Conservation (phyloP, 1,140 invertebrate genomes). For the Zaprionus africanus region DNA sequence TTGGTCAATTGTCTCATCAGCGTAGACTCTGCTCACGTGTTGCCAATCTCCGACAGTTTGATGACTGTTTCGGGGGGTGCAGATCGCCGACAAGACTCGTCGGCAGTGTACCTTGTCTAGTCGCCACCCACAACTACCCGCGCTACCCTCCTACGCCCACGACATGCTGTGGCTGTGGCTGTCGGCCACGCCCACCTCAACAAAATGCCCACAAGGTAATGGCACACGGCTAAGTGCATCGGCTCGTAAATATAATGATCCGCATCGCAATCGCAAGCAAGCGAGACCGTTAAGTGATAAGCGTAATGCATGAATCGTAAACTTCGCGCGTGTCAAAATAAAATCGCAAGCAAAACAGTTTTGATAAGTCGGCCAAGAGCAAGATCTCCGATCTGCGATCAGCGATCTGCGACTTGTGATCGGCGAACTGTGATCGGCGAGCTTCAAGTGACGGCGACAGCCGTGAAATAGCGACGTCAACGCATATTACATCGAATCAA, state of each 20-base stretch:
- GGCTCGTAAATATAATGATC: constrained; percentile 38
- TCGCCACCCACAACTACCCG: not conserved
- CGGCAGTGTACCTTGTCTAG: constrained; percentile 59
- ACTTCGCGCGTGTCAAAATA: constrained; percentile 1
- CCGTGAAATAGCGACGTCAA: constrained; percentile 15
- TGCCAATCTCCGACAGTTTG: constrained; percentile 52
- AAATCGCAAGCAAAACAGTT: constrained; percentile 14
- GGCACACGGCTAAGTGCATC: constrained; percentile 44
- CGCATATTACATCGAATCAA: not conserved
- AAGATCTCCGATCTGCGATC: constrained; percentile 13
- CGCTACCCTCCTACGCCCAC: constrained; percentile 21
- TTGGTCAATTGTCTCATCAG: no score
- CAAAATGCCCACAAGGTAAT: constrained; percentile 65
- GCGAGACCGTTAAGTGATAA: constrained; percentile 42
- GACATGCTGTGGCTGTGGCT: constrained; percentile 43
- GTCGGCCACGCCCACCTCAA: constrained; percentile 50
- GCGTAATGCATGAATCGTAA: constrained; percentile 8
- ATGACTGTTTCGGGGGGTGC: constrained; percentile 64
- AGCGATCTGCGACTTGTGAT: not conserved
- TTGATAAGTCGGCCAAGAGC: constrained; percentile 49
- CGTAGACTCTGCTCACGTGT: constrained; percentile 30
- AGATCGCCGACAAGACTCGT: constrained; percentile 49
- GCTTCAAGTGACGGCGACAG: constrained; percentile 24
- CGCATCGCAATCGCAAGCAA: constrained; percentile 20
- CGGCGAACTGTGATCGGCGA: not conserved